Base-by-base conservation (phyloP, 1,140 invertebrate species). In the Scylla paramamosain region DNA sequence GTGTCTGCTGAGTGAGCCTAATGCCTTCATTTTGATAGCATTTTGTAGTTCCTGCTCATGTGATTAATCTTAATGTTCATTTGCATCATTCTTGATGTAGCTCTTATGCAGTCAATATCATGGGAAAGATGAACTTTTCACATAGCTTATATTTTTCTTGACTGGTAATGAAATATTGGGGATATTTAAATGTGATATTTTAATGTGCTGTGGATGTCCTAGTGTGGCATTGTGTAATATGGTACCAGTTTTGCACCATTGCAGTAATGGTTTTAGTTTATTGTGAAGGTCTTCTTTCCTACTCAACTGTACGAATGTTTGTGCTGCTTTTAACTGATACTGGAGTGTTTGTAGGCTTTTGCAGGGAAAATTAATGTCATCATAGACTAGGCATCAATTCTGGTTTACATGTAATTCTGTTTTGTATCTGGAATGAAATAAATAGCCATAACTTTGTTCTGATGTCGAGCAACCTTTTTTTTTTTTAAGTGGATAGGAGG, bases 361-460 rank as follows among this genome's bases (percentile, higher is more conserved):
- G 87, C 93, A 94, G 88, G 88, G 87, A 20, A 83, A 7, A 91
- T 46, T 31, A 59, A 48, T 83, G 67, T 77, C 48, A 59, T 87
- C 31, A 87, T 93, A 93, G 45, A 93, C 14, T 91, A 94, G 39
- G 67, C 59, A 83, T 82, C 12, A 12, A 94, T 39, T 88, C 31
- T 90, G 67, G 88, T 94, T 94, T 94, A 94, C 52, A 94, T 83
- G 59, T 94, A 45, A 88, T 89, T 94, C 48, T 46, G 67, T 94
- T 94, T 94, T 94, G 87, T 94, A 94, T 94, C 52, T 94, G 93
- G 93, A 94, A 83, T 94, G 93, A 94, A 94, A 94, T 90, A 94
- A 94, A 94, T 82, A 82, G 82, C 32, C 28, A 4, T 12, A 46
- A 84, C 84, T 20, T 86, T 86, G 31, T 39, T 87, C 45, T 29